phyloP scores from a whole-genome alignment of 2,888 invertebrate species.

The Hesperia comma region DNA sequence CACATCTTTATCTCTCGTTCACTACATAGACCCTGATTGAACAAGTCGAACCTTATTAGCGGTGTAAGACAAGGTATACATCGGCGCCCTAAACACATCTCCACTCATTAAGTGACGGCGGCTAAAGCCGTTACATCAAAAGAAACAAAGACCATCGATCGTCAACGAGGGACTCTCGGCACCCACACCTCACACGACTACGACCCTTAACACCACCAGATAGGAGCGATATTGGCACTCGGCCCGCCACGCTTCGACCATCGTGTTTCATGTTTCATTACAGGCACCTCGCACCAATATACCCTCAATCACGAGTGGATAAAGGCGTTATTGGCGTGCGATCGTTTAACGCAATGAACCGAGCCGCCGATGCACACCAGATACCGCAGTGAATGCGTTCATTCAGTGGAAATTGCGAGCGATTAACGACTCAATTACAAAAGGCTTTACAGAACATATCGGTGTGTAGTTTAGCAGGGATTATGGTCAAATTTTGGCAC shows the following conservation, averaged over 20 bases:
- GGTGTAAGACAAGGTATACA: conserved; percentile 10
- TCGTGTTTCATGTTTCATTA: conserved; percentile 26
- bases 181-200: conserved; percentile 14
- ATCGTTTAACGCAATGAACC: conserved; percentile 22
- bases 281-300: conserved; percentile 17
- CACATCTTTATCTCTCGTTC: no score
- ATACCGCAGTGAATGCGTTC: conserved; percentile 37
- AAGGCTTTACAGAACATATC: conserved; percentile 16
- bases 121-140: conserved; percentile 30
- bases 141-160: conserved; percentile 37
- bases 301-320: conserved; percentile 16
- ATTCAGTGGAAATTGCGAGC: conserved; percentile 28
- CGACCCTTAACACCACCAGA: conserved; percentile 4
- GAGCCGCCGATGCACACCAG: conserved; percentile 30
- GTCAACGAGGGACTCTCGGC: conserved; percentile 15
- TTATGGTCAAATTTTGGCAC: conserved; percentile 5
- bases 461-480: conserved; percentile 3
- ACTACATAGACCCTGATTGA: neutral
- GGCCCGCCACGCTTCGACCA: conserved; percentile 2
- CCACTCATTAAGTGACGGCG: conserved; percentile 26
- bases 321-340: conserved; percentile 30
- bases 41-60: neutral
- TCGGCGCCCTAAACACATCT: conserved; percentile 22
- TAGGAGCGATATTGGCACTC: conserved; percentile 22
- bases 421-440: conserved; percentile 35